Conservation (phyloP, 2,113 vertebrate species). For the Canis aureus region DNA sequence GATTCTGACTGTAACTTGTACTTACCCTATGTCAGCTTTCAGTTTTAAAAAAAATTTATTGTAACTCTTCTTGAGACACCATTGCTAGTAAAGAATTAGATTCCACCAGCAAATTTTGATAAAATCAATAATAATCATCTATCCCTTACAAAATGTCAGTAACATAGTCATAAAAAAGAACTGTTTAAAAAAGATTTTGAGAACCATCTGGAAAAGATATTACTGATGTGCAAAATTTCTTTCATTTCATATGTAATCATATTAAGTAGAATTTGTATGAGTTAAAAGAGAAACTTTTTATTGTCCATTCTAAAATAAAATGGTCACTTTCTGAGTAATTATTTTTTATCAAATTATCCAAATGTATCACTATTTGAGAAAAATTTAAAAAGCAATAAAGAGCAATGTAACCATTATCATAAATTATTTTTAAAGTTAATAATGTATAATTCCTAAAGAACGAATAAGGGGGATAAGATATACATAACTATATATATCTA, state of each 20-base stretch:
- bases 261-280: not conserved
- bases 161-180: constrained; percentile 76
- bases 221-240: not conserved
- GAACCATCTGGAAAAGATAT: constrained; percentile 16
- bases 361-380: not conserved
- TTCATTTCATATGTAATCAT: constrained; percentile 54
- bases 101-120: constrained; percentile 85
- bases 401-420: not conserved
- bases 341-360: constrained; percentile 37
- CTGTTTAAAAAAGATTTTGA: constrained; percentile 49
- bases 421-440: constrained; percentile 16
- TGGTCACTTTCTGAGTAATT: constrained; percentile 38
- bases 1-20: constrained; percentile 92
- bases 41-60: constrained; percentile 83
- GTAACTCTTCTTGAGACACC: constrained; percentile 87
- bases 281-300: constrained; percentile 42
- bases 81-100: constrained; percentile 89
- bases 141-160: constrained; percentile 69
- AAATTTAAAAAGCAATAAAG: not conserved
- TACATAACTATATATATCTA: not conserved
- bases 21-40: constrained; percentile 90
- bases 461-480: not conserved
- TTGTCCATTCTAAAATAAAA: constrained; percentile 36
- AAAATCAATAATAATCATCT: constrained; percentile 80
- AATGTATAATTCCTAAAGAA: not conserved